Evolutionary conservation across 2,888 invertebrate genomes (phyloP), one percentile per base, ranked within the genome.

Genomic region (Ischnus inquisitorius): DNA sequence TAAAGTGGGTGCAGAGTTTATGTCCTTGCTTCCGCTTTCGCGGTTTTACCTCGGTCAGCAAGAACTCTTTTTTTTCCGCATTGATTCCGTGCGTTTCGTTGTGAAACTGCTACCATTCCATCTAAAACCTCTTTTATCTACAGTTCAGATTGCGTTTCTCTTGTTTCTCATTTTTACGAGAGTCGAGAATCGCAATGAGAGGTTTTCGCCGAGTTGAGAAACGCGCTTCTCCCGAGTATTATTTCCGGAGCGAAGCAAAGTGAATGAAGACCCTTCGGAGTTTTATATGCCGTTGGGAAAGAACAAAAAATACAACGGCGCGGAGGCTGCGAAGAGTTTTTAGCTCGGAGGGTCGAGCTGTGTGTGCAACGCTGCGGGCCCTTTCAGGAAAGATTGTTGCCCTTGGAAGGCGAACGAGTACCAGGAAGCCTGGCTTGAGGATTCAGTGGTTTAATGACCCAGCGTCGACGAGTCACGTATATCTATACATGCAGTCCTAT

Each of bases 21-120:
- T 81, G 74, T 74, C 76, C 80, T 75, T 28, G 75, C 57, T 76
- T 43, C 46, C 71, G 76, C 80, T 76, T 76, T 76, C 76, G 51
- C 54, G 41, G 22, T 25, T 62, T 79, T 74, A 65, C 60, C 57
- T 54, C 60, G 51, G 51, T 12, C 43, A 28, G 60, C 46, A 43
- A n/a, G 43, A 10, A 57, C 16, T 12, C 43, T 65, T 79, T 65
- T 75, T 75, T 65, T 51, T 14, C 22, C 19, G 25, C 48, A 74
- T 74, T 76, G 67, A 51, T n/a, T 34, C 22, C 60, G 62, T 25
- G 8, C 22, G 48, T 28, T 46, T 43, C 28, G 65, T 57, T 43
- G 41, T 54, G 16, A 67, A 67, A 76, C 41, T 16, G 25, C 54
- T 54, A 10, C 43, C 5, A 25, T 28, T 14, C 60, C 60, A 14